Evolutionary conservation across 1,140 invertebrate genomes (phyloP).

Genomic region (Procambarus clarkii): DNA sequence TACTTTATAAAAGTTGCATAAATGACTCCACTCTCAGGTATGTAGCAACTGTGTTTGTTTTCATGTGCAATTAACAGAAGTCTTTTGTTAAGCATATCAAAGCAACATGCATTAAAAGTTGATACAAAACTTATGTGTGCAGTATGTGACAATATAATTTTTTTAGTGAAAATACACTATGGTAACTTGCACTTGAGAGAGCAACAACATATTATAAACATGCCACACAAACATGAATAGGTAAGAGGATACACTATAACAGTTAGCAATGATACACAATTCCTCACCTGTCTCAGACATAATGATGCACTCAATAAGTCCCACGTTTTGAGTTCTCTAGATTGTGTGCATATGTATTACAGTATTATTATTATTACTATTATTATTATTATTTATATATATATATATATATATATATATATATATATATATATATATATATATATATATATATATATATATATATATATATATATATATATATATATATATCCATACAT

Average conservation of each 20-base stretch:
- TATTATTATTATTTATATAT: too few species aligned
- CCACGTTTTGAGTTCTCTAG: too few species aligned
- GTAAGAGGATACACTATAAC: not conserved
- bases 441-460: too few species aligned
- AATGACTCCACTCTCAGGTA: not conserved
- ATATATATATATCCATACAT: too few species aligned
- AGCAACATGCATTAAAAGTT: not conserved
- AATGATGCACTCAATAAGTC: not conserved
- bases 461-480: too few species aligned
- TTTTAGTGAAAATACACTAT: not conserved
- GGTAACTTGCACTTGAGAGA: not conserved
- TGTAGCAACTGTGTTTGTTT: not conserved
- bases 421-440: too few species aligned
- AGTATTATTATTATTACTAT: too few species aligned
- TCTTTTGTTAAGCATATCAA: not conserved
- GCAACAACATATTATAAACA: not conserved
- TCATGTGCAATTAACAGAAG: not conserved
- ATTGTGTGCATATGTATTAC: too few species aligned
- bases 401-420: too few species aligned
- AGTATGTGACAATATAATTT: not conserved
- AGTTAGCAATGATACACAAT: slow-evolving; percentile 16
- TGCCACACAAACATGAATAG: not conserved
- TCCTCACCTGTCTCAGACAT: slow-evolving; percentile 6
- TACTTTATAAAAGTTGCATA: not conserved
- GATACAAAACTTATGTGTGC: not conserved